Base-by-base conservation (phyloP, 2,888 invertebrate species). In the Campaea margaritaria region DNA sequence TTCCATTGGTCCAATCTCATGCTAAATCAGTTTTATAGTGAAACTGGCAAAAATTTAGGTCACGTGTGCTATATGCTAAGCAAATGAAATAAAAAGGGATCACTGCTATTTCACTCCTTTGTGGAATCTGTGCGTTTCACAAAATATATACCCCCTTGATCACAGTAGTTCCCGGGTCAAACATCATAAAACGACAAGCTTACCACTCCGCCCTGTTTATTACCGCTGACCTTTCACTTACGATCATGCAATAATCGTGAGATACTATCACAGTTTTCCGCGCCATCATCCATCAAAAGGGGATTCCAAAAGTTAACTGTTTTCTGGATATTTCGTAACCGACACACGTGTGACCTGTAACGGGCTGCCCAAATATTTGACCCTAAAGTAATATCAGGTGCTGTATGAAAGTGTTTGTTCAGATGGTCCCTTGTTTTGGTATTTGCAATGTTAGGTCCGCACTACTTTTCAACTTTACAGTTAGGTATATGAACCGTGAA, bases 281-380 rank as follows among this genome's bases (percentile, higher is more conserved):
- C 15, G 42, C 48, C 44, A 10, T 60, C 44, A 55, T 55, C 42
- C 54, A 62, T 62, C 58, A 64, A 56, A 57, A 62, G 53, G 49
- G 52, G 52, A 58, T 55, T 49, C 60, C 43, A 31, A 42, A 62
- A 64, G 54, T 62, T 66, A 64, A 70, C 68, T 61, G 64, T 61
- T 62, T 53, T 52, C 41, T 51, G 58, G 48, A 63, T 64, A 74
- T 78, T 82, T 79, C 72, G 74, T 75, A 81, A 79, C 62, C 74
- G 56, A 58, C 58, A 64, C 81, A 81, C 81, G 79, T 79, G 78
- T 76, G 79, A 80, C 79, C 79, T 69, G 70, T 79, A 77, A 78
- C 77, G 78, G 79, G 73, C 65, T 72, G 70, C 60, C 70, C 77
- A 83, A 84, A 83, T 82, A 83, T 84, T 84, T 81, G 79, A 80